Evolutionary conservation across 2,888 invertebrate species (phyloP).

Genomic region (Timandra comae): DNA sequence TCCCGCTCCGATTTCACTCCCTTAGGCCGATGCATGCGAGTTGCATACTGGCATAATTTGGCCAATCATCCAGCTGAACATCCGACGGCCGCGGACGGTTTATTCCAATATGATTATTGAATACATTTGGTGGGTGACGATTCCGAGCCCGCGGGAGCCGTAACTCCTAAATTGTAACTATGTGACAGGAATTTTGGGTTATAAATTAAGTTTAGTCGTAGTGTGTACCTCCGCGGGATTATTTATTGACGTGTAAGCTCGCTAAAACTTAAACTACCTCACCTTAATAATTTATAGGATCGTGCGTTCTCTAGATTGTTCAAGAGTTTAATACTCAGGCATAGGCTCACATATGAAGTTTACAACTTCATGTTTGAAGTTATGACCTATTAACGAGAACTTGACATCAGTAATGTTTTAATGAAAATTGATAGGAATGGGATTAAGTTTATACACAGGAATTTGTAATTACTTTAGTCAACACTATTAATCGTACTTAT

Average conservation of each 20-base stretch:
- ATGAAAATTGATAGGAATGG: slow-evolving; percentile 8
- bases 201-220: slow-evolving; percentile 33
- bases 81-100: slow-evolving; percentile 16
- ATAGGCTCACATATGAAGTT: slow-evolving; percentile 25
- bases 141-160: slow-evolving; percentile 17
- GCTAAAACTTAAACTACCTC: slow-evolving; percentile 43
- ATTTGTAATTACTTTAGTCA: too few species aligned
- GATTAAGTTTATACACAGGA: too few species aligned
- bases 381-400: slow-evolving; percentile 24
- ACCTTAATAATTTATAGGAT: slow-evolving; percentile 50
- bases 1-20: slow-evolving; percentile 40
- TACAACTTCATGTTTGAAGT: slow-evolving; percentile 25
- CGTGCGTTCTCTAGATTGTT: slow-evolving; percentile 44
- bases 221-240: slow-evolving; percentile 30
- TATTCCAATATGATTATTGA: slow-evolving; percentile 18
- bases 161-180: slow-evolving; percentile 15
- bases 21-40: slow-evolving; percentile 28
- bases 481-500: too few species aligned
- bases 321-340: slow-evolving; percentile 32
- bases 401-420: slow-evolving; percentile 13
- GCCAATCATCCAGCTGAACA: slow-evolving; percentile 28
- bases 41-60: slow-evolving; percentile 36
- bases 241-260: slow-evolving; percentile 41
- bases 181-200: slow-evolving; percentile 15
- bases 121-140: slow-evolving; percentile 22